phyloP scores from a whole-genome alignment of 2,888 invertebrate genomes.

The Diarsia dahlii region DNA sequence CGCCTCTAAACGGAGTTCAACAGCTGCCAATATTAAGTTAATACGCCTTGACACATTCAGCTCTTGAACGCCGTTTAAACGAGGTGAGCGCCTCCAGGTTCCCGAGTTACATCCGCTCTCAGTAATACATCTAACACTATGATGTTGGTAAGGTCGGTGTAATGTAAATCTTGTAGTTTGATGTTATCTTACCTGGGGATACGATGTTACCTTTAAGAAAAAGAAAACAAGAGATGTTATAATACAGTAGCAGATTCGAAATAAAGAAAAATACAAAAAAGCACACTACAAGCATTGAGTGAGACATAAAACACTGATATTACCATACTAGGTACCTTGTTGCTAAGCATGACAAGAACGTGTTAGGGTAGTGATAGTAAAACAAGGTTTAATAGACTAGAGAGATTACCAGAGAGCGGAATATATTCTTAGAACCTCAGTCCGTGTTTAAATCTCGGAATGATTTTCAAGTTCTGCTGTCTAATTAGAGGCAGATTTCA shows the following conservation, averaged over 20 bases:
- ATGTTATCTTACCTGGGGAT: conserved; percentile 56
- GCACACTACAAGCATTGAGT: conserved; percentile 15
- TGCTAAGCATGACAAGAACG: background rate
- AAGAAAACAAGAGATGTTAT: conserved; percentile 59
- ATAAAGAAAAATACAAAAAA: conserved; percentile 18
- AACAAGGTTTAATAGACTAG: background rate
- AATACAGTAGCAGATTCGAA: conserved; percentile 51
- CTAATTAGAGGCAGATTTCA: background rate
- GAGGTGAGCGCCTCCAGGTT: background rate
- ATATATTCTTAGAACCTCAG: background rate
- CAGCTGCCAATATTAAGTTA: background rate
- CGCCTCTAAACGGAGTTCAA: background rate
- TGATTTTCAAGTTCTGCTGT: background rate
- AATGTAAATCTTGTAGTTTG: conserved; percentile 34
- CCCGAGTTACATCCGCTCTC: background rate
- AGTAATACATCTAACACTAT: background rate
- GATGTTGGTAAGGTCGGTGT: background rate
- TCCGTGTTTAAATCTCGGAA: background rate
- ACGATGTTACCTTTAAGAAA: conserved; percentile 65
- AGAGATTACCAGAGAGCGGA: background rate
- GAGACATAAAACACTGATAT: conserved; percentile 10
- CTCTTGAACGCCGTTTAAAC: background rate
- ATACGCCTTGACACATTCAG: background rate
- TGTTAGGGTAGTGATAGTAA: background rate
- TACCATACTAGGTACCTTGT: conserved; percentile 24